Percentiles rank a stretch among this genome's conserved stretches.
phyloP scores from a whole-genome alignment of 2,888 invertebrate species.

The Bellardia pandia region DNA sequence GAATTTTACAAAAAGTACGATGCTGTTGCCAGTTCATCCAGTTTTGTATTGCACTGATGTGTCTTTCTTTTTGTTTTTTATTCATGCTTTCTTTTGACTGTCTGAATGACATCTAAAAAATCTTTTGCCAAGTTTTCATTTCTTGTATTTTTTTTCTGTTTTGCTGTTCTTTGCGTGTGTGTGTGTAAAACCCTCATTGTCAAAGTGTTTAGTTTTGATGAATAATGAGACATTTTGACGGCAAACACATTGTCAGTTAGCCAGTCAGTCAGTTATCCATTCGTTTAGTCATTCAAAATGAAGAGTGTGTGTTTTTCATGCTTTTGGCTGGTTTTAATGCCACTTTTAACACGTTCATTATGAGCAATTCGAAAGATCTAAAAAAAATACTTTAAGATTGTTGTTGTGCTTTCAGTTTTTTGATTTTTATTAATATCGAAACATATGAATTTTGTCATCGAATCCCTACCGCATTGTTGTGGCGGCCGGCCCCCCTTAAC shows the following conservation, averaged over 20 bases:
- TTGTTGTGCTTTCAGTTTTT: background rate
- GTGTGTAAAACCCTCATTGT: conserved; percentile 49
- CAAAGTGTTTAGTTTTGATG: conserved; percentile 65
- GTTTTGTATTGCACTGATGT: conserved; percentile 30
- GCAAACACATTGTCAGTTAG: conserved; percentile 63
- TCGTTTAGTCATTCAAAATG: background rate
- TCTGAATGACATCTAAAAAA: conserved; percentile 58
- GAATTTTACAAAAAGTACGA: conserved; percentile 7
- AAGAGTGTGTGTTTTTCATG: background rate
- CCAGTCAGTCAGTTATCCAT: background rate
- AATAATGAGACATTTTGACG: conserved; percentile 72
- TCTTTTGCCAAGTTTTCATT: conserved; percentile 64
- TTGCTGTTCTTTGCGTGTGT: conserved; percentile 1
- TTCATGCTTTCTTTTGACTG: conserved; percentile 33
- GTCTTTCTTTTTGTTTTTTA: background rate
- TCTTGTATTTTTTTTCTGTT: conserved; percentile 19
- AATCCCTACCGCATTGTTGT: conserved; percentile 53
- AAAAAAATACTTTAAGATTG: conserved; percentile 1
- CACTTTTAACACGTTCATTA: conserved; percentile 17
- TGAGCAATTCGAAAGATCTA: background rate
- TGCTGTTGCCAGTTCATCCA: conserved; percentile 26
- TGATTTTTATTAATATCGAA: conserved; percentile 45
- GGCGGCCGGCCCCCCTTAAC: conserved; percentile 3
- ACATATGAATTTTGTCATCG: conserved; percentile 51
- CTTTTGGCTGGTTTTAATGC: background rate